These are phyloP conservation scores for Achatina immaculata DNA, from an alignment of 1,140 invertebrate genomes.

Conservation along the genomic window DNA sequence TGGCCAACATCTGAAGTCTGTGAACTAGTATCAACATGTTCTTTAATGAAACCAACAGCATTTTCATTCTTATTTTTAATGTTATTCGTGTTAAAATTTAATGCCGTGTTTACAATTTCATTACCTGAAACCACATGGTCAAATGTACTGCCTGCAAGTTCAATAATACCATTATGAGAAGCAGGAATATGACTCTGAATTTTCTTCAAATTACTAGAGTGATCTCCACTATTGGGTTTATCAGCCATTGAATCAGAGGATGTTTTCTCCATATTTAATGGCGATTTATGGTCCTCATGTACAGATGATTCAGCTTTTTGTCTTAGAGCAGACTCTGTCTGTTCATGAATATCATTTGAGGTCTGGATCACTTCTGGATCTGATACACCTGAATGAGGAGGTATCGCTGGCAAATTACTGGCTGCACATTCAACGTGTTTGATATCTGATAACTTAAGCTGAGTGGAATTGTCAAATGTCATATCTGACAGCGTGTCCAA, in stretches of 20 bases:
- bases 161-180: too few relatives aligned
- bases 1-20: too few relatives aligned
- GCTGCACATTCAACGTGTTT: neutral
- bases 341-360: neutral
- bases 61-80: too few relatives aligned
- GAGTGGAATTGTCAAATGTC: neutral
- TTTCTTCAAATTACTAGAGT: too few relatives aligned
- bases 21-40: neutral
- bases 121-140: too few relatives aligned
- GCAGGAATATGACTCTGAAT: too few relatives aligned
- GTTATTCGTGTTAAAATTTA: too few relatives aligned
- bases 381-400: too few relatives aligned
- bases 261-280: neutral
- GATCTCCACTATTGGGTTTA: too few relatives aligned
- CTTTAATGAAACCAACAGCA: too few relatives aligned
- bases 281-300: neutral
- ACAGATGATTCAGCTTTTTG: neutral
- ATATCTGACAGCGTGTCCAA: slow-evolving; percentile 29
- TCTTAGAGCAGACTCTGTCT: neutral
- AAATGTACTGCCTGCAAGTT: too few relatives aligned
- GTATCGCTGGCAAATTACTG: neutral
- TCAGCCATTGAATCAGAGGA: neutral
- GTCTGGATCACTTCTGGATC: neutral
- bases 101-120: too few relatives aligned
- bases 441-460: neutral